phyloP scores from a whole-genome alignment of 35 echinoderm and acorn worm genomes.

The Antedon bifida region DNA sequence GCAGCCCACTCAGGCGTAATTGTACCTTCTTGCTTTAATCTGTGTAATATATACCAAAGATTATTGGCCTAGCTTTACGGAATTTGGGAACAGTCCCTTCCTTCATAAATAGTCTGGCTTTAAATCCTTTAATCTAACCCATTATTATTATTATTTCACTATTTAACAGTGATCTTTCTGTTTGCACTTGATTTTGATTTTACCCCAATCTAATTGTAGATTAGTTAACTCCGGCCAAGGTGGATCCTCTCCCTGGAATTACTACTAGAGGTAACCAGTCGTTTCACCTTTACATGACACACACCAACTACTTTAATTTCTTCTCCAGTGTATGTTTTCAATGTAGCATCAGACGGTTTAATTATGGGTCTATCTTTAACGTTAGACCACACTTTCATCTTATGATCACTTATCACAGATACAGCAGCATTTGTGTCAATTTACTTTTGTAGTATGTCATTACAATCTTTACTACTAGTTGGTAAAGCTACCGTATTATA shows the following conservation, averaged over 20 bases:
- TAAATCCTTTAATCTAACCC: not conserved
- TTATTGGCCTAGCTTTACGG: not conserved
- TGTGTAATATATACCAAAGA: not conserved
- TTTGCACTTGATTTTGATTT: not conserved
- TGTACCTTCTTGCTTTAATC: too few species aligned
- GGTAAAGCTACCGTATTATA: too few species aligned
- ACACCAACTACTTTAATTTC: not conserved
- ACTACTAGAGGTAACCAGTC: not conserved
- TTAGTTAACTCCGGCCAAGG: not conserved
- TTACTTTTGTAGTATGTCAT: too few species aligned
- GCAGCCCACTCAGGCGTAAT: too few species aligned
- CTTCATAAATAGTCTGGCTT: not conserved
- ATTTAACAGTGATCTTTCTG: not conserved
- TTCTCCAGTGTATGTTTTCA: constrained; percentile 12
- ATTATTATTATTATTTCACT: not conserved
- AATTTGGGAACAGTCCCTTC: not conserved
- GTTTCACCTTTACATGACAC: too few species aligned
- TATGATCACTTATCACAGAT: not conserved
- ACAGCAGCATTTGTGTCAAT: constrained; percentile 11
- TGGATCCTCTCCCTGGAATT: not conserved
- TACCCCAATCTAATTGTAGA: not conserved
- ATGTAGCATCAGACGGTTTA: not conserved
- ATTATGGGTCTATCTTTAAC: not conserved
- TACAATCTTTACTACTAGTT: too few species aligned
- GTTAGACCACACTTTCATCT: not conserved